phyloP scores from a whole-genome alignment of 2,113 vertebrate genomes.

The Prionailurus bengalensis region DNA sequence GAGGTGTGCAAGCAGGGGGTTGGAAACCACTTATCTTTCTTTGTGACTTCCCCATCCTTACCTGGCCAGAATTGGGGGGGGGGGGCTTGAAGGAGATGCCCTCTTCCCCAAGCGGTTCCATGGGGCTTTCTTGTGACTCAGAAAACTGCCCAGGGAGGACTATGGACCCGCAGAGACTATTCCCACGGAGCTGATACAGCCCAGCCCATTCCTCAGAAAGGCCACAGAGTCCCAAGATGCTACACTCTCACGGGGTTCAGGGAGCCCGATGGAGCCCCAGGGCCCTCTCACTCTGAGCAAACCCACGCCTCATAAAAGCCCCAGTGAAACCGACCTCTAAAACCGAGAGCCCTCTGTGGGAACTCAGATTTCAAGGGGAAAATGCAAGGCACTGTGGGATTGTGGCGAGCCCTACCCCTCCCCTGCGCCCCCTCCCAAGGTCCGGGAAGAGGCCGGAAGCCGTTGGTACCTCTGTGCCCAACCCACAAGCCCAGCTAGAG shows the following conservation, averaged over 20 bases:
- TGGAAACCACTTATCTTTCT: neutral
- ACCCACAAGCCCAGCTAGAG: conserved; percentile 38
- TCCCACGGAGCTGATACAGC: conserved; percentile 12
- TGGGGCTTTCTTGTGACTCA: neutral
- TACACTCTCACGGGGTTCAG: neutral
- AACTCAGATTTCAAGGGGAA: conserved; percentile 54
- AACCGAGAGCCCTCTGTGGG: conserved; percentile 54
- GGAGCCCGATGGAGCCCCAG: neutral
- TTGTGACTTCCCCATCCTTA: neutral
- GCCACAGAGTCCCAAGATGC: neutral
- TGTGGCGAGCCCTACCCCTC: neutral
- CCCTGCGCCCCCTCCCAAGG: neutral
- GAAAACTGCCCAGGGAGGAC: neutral
- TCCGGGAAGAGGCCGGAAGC: conserved; percentile 28
- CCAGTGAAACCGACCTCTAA: conserved; percentile 61
- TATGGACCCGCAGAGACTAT: neutral
- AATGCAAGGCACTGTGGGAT: conserved; percentile 30
- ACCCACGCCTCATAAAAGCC: conserved; percentile 12
- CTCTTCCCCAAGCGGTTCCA: neutral
- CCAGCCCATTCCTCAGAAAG: conserved; percentile 46
- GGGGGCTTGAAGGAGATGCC: neutral
- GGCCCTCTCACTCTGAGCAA: conserved; percentile 67
- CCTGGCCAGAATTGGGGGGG: neutral
- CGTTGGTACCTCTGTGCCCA: neutral
- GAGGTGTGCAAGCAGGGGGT: neutral